Evolutionary conservation across 2,113 vertebrate genomes (phyloP).

Genomic region (Eupsittula cactorum): DNA sequence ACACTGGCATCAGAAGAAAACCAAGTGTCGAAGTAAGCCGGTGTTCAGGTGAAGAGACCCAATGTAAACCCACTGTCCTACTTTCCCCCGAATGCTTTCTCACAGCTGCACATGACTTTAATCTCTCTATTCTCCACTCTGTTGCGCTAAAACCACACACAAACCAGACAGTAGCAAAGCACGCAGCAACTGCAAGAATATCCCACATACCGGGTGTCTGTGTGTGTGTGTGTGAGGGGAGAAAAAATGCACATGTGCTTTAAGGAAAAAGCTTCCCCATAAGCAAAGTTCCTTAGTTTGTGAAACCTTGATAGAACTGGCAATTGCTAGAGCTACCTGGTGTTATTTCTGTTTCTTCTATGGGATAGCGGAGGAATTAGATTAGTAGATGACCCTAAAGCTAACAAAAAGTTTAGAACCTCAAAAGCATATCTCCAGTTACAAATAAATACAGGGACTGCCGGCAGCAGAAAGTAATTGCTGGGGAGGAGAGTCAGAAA

Average conservation of each 20-base stretch:
- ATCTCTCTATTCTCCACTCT: background rate
- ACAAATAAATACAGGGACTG: background rate
- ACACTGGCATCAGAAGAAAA: background rate
- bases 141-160: background rate
- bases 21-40: background rate
- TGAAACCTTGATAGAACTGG: background rate
- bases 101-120: constrained; percentile 11
- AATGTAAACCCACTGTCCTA: background rate
- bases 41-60: background rate
- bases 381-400: background rate
- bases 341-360: background rate
- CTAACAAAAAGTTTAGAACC: background rate
- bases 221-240: background rate
- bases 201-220: fast-evolving
- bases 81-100: background rate
- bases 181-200: background rate
- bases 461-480: background rate
- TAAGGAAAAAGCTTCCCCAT: background rate
- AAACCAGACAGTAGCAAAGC: fast-evolving
- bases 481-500: background rate
- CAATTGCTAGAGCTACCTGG: background rate
- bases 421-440: background rate
- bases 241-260: fast-evolving
- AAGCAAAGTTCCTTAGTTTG: background rate
- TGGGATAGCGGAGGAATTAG: background rate